A percentile compares a stretch with the other conserved stretches of the same genome.
phyloP scores from a whole-genome alignment of 2,888 invertebrate genomes.

The Scelioninae gen. 1 region DNA sequence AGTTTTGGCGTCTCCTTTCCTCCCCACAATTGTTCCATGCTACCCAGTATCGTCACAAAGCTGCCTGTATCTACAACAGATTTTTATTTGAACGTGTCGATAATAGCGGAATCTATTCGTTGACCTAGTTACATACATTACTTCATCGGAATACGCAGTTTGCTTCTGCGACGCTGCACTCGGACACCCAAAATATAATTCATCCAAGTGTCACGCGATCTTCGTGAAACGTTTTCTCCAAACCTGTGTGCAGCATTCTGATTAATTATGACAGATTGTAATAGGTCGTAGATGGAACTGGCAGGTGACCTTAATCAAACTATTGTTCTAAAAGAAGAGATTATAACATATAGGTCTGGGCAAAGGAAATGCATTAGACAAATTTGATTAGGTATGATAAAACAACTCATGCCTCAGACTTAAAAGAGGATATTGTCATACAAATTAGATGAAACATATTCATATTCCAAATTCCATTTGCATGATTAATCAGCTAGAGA shows the following conservation, averaged over 20 bases:
- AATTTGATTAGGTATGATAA: background rate
- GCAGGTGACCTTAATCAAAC: conserved; percentile 13
- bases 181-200: conserved; percentile 32
- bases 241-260: conserved; percentile 17
- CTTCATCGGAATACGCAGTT: conserved; percentile 36
- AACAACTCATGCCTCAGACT: too few species aligned
- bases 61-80: conserved; percentile 39
- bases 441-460: too few species aligned
- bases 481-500: too few species aligned
- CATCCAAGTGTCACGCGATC: conserved; percentile 44
- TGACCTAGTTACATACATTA: conserved; percentile 57
- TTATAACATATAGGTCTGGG: background rate
- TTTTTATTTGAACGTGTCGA: conserved; percentile 55
- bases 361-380: background rate
- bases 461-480: too few species aligned
- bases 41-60: conserved; percentile 29
- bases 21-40: conserved; percentile 41
- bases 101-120: conserved; percentile 44
- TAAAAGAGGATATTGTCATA: too few species aligned
- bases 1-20: conserved; percentile 42
- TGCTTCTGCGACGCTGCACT: too few species aligned
- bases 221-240: conserved; percentile 25
- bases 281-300: conserved; percentile 17
- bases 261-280: conserved; percentile 53
- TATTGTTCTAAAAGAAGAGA: background rate